Evolutionary conservation across 1,140 invertebrate species (phyloP).

Genomic region (Grapholita molesta): DNA sequence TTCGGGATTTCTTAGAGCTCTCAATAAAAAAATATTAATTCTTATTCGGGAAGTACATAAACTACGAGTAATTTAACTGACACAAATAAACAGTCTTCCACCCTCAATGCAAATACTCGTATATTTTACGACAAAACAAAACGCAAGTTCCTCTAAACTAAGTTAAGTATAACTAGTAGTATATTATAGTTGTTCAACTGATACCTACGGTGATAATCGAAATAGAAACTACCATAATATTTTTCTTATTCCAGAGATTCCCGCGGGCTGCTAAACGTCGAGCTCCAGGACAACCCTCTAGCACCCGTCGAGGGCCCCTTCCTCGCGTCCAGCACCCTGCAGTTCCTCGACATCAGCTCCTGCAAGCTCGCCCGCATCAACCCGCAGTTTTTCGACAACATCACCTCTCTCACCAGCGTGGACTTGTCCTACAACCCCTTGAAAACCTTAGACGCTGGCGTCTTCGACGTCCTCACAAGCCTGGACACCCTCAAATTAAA

Average conservation of each 20-base stretch:
- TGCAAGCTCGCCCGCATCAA: slow-evolving; percentile 81
- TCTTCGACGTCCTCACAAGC: slow-evolving; percentile 82
- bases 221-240: not conserved
- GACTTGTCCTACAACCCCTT: slow-evolving; percentile 86
- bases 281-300: slow-evolving; percentile 84
- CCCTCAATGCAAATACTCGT: too few relatives aligned
- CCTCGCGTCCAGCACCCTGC: slow-evolving; percentile 81
- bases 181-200: too few relatives aligned
- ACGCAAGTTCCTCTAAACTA: too few relatives aligned
- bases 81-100: too few relatives aligned
- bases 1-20: too few relatives aligned
- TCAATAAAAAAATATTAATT: too few relatives aligned
- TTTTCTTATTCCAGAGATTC: slow-evolving; percentile 79
- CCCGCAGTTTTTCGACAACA: slow-evolving; percentile 82
- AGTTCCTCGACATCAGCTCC: slow-evolving; percentile 83
- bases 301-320: slow-evolving; percentile 81
- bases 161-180: too few relatives aligned
- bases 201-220: not conserved
- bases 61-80: too few relatives aligned
- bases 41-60: too few relatives aligned
- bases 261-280: slow-evolving; percentile 83
- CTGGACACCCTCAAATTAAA: slow-evolving; percentile 83
- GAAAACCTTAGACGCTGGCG: slow-evolving; percentile 75
- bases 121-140: too few relatives aligned
- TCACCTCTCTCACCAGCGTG: slow-evolving; percentile 81